A percentile compares a stretch with the other conserved stretches of the same genome.
phyloP scores from a whole-genome alignment of 2,797 vertebrate genomes.

The Masticophis lateralis region DNA sequence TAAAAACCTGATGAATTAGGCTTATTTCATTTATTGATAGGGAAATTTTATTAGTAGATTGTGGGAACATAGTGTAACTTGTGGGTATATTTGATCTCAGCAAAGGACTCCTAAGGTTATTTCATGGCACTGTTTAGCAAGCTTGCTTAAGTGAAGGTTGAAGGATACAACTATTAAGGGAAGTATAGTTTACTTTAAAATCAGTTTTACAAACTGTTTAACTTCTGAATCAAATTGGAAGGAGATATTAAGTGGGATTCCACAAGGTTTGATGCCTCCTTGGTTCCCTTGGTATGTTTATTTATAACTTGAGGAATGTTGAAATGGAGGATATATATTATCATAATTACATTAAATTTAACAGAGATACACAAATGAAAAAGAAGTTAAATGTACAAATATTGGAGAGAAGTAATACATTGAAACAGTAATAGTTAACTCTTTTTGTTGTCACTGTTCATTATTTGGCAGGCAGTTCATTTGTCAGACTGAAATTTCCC shows the following conservation, averaged over 20 bases:
- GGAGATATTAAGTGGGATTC: background rate
- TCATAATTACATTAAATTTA: background rate
- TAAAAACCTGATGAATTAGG: background rate
- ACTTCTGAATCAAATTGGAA: background rate
- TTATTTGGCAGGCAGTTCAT: background rate
- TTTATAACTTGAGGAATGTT: background rate
- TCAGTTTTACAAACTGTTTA: background rate
- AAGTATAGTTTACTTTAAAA: background rate
- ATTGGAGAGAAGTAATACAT: background rate
- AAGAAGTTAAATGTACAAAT: background rate
- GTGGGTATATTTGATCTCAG: background rate
- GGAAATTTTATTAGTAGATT: background rate
- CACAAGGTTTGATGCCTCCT: background rate
- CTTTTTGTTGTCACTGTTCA: background rate
- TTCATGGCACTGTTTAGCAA: background rate
- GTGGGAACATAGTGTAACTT: background rate
- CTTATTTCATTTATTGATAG: background rate
- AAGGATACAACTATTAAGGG: background rate
- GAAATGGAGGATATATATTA: background rate
- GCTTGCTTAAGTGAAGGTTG: background rate
- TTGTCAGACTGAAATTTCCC: background rate
- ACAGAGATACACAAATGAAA: background rate
- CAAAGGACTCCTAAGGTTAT: background rate
- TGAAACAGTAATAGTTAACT: background rate
- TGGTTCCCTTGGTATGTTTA: background rate